Conservation (phyloP, 2,797 vertebrate species). For the Hypotaenidia philippensis region DNA sequence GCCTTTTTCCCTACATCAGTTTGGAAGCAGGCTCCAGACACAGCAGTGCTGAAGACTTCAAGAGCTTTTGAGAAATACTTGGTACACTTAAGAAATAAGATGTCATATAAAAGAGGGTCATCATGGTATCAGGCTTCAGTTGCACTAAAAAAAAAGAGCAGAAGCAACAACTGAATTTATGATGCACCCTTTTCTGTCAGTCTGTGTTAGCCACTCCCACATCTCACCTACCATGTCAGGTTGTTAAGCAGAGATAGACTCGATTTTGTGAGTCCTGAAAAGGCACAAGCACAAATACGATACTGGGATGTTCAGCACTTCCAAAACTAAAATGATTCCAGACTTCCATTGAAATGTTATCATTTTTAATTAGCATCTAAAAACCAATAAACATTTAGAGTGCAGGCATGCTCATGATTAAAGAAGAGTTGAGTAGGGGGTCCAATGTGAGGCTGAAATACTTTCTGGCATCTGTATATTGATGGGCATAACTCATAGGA, state of each 20-base stretch:
- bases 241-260: background rate
- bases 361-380: background rate
- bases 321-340: background rate
- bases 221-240: background rate
- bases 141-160: background rate
- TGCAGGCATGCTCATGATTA: background rate
- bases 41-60: background rate
- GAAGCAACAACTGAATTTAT: background rate
- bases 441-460: background rate
- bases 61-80: background rate
- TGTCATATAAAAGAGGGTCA: background rate
- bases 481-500: background rate
- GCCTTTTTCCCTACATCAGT: background rate
- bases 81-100: background rate
- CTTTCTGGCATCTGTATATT: background rate
- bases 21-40: background rate
- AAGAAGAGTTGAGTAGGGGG: background rate
- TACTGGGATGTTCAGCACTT: background rate
- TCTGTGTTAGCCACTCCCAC: background rate
- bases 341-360: background rate
- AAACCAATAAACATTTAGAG: background rate
- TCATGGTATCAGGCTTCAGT: background rate
- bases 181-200: background rate
- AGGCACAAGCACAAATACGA: background rate
- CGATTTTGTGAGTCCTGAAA: background rate